Evolutionary conservation across 1,140 invertebrate genomes (phyloP).

Genomic region (Solen grandis): DNA sequence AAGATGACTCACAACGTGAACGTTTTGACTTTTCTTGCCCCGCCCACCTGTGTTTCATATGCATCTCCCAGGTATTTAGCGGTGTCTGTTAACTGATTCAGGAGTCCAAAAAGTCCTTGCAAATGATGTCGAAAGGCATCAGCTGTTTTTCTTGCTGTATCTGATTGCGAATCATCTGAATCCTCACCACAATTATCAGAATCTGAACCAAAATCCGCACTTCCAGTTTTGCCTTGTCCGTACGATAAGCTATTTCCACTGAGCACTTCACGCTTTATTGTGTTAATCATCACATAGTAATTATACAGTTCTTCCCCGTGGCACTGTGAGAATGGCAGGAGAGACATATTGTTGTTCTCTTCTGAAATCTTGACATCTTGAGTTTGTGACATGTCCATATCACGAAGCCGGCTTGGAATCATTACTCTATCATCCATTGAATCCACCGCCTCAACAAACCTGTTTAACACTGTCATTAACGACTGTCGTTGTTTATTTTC

Average conservation of each 20-base stretch:
- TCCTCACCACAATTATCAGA: slow-evolving; percentile 26
- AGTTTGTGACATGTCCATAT: slow-evolving; percentile 58
- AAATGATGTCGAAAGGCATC: slow-evolving; percentile 68
- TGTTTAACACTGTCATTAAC: slow-evolving; percentile 62
- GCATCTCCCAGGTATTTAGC: slow-evolving; percentile 66
- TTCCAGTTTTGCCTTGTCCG: background rate
- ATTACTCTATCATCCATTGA: slow-evolving; percentile 71
- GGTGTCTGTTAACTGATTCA: slow-evolving; percentile 70
- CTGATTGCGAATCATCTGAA: slow-evolving; percentile 23
- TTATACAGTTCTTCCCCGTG: slow-evolving; percentile 64
- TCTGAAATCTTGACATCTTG: slow-evolving; percentile 24
- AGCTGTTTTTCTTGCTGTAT: slow-evolving; percentile 63
- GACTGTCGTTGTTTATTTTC: slow-evolving; percentile 58
- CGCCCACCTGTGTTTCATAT: slow-evolving; percentile 68
- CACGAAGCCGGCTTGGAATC: slow-evolving; percentile 69
- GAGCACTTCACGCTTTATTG: slow-evolving; percentile 65
- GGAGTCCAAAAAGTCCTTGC: slow-evolving; percentile 64
- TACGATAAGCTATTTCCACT: slow-evolving; percentile 48
- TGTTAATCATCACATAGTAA: slow-evolving; percentile 69
- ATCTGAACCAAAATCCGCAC: background rate
- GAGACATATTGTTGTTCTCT: slow-evolving; percentile 57
- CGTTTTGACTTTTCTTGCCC: background rate
- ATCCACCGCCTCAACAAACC: slow-evolving; percentile 67
- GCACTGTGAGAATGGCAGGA: slow-evolving; percentile 41
- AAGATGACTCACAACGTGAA: background rate